Percentiles rank a stretch among this genome's conserved stretches.
Conservation (phyloP, 2,113 vertebrate genomes). For the Gobius niger region DNA sequence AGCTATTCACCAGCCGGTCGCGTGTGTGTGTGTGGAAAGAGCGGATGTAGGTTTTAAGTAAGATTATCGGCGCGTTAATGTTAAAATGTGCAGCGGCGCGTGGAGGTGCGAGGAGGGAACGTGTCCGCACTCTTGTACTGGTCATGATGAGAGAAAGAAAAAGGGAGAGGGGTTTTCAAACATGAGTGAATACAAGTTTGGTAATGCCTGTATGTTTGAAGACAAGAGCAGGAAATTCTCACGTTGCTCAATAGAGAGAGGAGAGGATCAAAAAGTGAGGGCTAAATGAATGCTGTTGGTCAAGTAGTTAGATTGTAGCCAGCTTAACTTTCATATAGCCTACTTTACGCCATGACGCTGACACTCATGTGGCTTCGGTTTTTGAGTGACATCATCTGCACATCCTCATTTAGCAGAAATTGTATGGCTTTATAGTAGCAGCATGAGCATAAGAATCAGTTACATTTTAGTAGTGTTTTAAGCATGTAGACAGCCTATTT, state of each 20-base stretch:
- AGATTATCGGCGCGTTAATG: slow-evolving; percentile 32
- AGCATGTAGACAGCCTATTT: too few species aligned
- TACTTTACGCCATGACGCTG: too few species aligned
- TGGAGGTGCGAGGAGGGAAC: slow-evolving; percentile 26
- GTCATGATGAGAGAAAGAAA: slow-evolving; percentile 14
- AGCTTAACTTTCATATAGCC: too few species aligned
- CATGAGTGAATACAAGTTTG: slow-evolving; percentile 16
- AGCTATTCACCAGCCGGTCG: slow-evolving; percentile 31
- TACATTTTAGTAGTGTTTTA: too few species aligned
- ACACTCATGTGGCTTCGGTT: too few species aligned
- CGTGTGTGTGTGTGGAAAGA: slow-evolving; percentile 2
- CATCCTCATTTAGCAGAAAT: too few species aligned
- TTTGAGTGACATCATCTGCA: too few species aligned
- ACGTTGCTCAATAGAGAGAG: slow-evolving; percentile 13
- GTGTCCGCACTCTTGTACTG: slow-evolving; percentile 22
- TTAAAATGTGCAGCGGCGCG: slow-evolving; percentile 29
- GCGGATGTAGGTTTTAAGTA: neutral
- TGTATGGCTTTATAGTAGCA: too few species aligned
- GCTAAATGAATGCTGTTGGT: neutral
- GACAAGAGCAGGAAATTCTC: slow-evolving; percentile 22
- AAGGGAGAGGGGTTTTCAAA: slow-evolving; percentile 12
- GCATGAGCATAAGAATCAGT: too few species aligned
- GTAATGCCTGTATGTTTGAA: slow-evolving; percentile 19
- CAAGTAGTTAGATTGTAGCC: neutral
- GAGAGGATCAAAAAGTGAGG: neutral